Conservation (phyloP, 1,140 invertebrate genomes). For the Bombus fervidus region DNA sequence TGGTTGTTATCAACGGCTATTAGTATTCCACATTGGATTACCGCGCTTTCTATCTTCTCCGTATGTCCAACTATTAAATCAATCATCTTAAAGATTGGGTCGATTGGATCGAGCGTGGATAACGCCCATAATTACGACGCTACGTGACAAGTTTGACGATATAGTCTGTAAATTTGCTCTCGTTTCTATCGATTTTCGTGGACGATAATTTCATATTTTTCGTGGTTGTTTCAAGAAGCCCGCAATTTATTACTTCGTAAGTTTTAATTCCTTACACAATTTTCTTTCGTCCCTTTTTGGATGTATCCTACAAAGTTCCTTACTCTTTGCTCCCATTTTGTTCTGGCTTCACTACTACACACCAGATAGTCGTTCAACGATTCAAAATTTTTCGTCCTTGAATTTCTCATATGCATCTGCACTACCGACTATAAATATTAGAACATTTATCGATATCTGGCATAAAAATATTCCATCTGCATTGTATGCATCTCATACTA, state of each 20-base stretch:
- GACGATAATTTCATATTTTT: conserved; percentile 14
- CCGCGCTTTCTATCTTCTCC: conserved; percentile 1
- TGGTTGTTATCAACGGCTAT: conserved; percentile 50
- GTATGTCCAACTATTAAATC: conserved; percentile 54
- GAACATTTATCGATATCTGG: too few species aligned
- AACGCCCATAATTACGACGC: conserved; percentile 56
- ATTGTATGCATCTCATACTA: neutral
- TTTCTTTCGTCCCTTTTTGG: neutral
- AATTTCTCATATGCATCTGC: neutral
- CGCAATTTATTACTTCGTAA: neutral
- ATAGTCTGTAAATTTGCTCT: conserved; percentile 23
- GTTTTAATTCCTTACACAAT: neutral
- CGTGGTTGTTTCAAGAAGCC: too few species aligned
- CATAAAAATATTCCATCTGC: neutral
- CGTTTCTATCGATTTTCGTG: neutral
- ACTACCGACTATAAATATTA: neutral
- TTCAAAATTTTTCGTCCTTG: neutral
- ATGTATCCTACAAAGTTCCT: neutral
- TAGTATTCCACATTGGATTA: conserved; percentile 57
- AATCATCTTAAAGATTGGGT: conserved; percentile 48
- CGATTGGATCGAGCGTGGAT: conserved; percentile 32
- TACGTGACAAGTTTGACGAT: conserved; percentile 60
- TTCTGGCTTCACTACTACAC: neutral
- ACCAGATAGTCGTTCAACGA: neutral
- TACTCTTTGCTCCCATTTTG: neutral